Conservation (phyloP, 92 coral and sea anemone genomes). For the Anthopleura xanthogrammica region DNA sequence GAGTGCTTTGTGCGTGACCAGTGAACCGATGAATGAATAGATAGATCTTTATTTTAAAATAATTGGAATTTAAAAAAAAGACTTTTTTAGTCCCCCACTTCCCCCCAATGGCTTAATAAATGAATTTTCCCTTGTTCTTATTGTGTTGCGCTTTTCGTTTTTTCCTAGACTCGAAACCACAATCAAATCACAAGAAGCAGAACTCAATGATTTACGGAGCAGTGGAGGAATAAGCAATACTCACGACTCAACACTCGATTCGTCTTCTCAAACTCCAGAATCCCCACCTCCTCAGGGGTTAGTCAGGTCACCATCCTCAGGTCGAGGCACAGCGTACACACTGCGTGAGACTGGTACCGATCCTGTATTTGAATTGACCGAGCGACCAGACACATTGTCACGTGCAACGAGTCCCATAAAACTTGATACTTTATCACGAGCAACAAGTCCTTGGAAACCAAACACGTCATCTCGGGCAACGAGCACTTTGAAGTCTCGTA, state of each 20-base stretch:
- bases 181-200: conserved; percentile 49
- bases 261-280: conserved; percentile 2
- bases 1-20: too few relatives aligned
- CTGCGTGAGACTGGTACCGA: conserved; percentile 69
- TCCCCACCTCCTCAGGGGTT: conserved; percentile 34
- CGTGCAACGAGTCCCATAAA: conserved; percentile 54
- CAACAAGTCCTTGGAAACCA: background rate
- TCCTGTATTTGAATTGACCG: conserved; percentile 70
- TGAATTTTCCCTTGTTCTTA: background rate
- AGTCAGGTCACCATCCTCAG: conserved; percentile 57
- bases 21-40: too few relatives aligned
- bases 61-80: too few relatives aligned
- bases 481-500: background rate
- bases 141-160: background rate
- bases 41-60: too few relatives aligned
- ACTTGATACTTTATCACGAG: background rate
- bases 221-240: conserved; percentile 29
- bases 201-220: conserved; percentile 49
- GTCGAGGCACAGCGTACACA: conserved; percentile 48
- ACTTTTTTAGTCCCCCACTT: too few relatives aligned
- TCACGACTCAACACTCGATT: conserved; percentile 13
- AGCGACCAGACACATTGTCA: conserved; percentile 40
- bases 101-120: background rate
- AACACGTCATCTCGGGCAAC: background rate
- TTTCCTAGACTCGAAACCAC: conserved; percentile 44